phyloP scores from a whole-genome alignment of 1,140 invertebrate genomes.

The Zelostemma sp. region DNA sequence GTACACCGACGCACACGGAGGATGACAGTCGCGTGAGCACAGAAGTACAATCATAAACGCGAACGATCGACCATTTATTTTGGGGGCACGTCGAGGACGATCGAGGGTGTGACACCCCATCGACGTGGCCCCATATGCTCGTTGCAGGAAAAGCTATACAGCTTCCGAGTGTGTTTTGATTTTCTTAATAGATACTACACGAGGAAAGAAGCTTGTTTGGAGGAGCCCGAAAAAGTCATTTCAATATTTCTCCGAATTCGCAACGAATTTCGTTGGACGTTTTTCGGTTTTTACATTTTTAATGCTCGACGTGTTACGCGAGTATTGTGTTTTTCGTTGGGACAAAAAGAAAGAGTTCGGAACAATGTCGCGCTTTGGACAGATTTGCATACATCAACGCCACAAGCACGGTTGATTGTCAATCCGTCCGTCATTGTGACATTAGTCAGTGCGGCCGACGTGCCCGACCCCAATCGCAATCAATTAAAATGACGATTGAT shows the following conservation, averaged over 20 bases:
- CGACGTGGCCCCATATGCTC: slow-evolving; percentile 66
- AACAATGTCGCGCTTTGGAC: slow-evolving; percentile 49
- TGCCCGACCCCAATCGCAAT: slow-evolving; percentile 58
- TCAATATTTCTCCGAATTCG: too few relatives aligned
- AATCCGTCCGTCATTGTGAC: slow-evolving; percentile 69
- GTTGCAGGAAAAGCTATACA: slow-evolving; percentile 41
- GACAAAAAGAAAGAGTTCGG: slow-evolving; percentile 4
- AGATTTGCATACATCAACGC: slow-evolving; percentile 68
- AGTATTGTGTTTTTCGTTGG: neutral
- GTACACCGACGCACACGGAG: slow-evolving; percentile 24
- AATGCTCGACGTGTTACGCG: neutral
- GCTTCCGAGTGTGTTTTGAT: slow-evolving; percentile 66
- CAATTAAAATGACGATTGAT: slow-evolving; percentile 69
- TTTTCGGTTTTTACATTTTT: slow-evolving; percentile 2
- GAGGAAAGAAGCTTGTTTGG: neutral
- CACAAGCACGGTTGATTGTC: slow-evolving; percentile 69
- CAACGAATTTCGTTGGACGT: too few relatives aligned
- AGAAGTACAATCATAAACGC: slow-evolving; percentile 41
- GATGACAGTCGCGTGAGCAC: slow-evolving; percentile 41
- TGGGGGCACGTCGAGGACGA: slow-evolving; percentile 57
- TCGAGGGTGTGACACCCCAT: slow-evolving; percentile 65
- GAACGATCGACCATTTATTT: slow-evolving; percentile 65
- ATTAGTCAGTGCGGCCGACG: slow-evolving; percentile 56
- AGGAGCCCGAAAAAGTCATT: slow-evolving; percentile 11
- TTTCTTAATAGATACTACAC: slow-evolving; percentile 64